phyloP scores from a whole-genome alignment of 2,888 invertebrate genomes.

The Eledone cirrhosa region DNA sequence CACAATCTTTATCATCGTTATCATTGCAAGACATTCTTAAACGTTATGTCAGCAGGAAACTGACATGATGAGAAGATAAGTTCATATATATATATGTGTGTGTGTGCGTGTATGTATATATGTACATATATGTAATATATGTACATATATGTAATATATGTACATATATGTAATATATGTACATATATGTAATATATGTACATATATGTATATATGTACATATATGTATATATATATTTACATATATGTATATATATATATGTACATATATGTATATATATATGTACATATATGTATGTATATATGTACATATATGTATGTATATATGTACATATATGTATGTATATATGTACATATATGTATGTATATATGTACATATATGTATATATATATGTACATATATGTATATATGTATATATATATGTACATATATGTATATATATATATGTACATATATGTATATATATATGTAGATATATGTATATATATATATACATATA shows the following conservation, averaged over 20 bases:
- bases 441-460: slow-evolving; percentile 2
- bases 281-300: neutral
- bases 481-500: neutral
- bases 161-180: slow-evolving; percentile 3
- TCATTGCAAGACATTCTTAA: too few relatives aligned
- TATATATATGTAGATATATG: neutral
- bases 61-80: neutral
- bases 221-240: neutral
- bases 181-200: neutral
- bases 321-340: neutral
- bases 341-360: neutral
- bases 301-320: neutral
- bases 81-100: neutral
- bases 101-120: neutral
- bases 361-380: neutral
- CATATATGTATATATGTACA: neutral
- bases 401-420: neutral
- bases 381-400: neutral
- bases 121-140: neutral
- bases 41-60: too few relatives aligned
- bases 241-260: neutral
- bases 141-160: slow-evolving; percentile 7
- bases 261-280: neutral
- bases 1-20: neutral
- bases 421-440: neutral